These are phyloP conservation scores for Thysanoteuthis rhombus DNA, from an alignment of 2,888 invertebrate genomes.

Conservation along the genomic window DNA sequence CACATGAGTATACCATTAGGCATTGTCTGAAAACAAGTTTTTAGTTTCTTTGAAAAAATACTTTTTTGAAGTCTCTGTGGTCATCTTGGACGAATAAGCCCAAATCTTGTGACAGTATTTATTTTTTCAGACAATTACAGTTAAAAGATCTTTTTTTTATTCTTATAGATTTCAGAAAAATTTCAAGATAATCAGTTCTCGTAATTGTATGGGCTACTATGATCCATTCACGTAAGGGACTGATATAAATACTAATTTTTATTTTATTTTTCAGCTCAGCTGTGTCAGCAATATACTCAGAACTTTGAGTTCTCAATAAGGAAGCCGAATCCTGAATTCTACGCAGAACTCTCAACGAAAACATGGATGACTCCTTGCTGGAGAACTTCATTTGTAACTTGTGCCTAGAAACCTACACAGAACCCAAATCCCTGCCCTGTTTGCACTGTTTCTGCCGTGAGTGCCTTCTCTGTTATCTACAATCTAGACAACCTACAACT, in stretches of 20 bases:
- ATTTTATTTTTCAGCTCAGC: background rate
- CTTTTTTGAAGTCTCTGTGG: too few species aligned
- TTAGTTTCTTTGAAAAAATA: too few species aligned
- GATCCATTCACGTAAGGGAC: too few species aligned
- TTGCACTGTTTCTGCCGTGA: constrained; percentile 39
- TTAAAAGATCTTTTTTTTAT: too few species aligned
- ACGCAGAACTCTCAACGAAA: background rate
- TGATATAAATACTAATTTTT: background rate
- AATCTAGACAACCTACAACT: background rate
- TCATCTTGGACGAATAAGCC: too few species aligned
- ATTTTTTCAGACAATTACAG: too few species aligned
- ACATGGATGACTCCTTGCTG: background rate
- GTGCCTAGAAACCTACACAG: constrained; percentile 38
- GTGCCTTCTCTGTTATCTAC: constrained; percentile 36
- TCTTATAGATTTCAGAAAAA: too few species aligned
- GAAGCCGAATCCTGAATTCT: background rate
- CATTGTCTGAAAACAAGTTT: too few species aligned
- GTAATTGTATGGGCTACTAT: too few species aligned
- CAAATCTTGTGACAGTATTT: too few species aligned
- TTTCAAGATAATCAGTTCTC: too few species aligned
- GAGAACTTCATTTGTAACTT: constrained; percentile 37
- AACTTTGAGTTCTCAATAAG: background rate
- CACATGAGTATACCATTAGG: too few species aligned
- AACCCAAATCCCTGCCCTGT: constrained; percentile 38
- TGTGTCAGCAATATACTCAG: background rate